Evolutionary conservation across 2,888 invertebrate genomes (phyloP).

Genomic region (Entomobrya multifasciata): DNA sequence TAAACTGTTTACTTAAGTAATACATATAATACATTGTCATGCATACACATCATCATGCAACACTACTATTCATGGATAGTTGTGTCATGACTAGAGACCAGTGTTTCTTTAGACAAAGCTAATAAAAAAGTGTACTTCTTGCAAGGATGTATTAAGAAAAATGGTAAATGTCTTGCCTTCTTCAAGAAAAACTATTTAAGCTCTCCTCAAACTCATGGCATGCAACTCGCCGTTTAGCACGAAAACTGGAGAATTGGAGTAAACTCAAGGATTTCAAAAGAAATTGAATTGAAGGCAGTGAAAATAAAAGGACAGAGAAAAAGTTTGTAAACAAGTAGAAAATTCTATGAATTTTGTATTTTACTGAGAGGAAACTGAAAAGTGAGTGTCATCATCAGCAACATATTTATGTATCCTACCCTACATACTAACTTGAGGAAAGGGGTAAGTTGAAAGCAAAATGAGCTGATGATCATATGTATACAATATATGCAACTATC

Average conservation of each 20-base stretch:
- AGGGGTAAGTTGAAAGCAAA: constrained; percentile 6
- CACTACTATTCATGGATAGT: too few relatives aligned
- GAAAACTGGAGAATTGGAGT: neutral
- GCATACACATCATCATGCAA: too few relatives aligned
- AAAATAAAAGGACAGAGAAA: neutral
- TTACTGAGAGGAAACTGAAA: constrained; percentile 21
- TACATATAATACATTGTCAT: too few relatives aligned
- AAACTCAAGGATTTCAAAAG: constrained; percentile 2
- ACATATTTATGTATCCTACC: constrained; percentile 21
- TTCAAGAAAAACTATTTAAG: constrained; percentile 1
- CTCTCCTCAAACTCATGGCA: too few relatives aligned
- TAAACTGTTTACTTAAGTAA: too few relatives aligned
- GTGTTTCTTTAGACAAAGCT: too few relatives aligned
- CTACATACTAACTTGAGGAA: too few relatives aligned
- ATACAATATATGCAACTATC: neutral
- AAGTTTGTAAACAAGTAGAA: neutral
- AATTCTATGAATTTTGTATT: constrained; percentile 57
- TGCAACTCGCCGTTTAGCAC: too few relatives aligned
- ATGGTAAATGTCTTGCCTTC: too few relatives aligned
- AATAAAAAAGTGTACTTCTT: too few relatives aligned
- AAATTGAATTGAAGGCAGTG: constrained; percentile 41
- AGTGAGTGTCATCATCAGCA: constrained; percentile 53
- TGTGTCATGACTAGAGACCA: too few relatives aligned
- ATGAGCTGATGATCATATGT: constrained; percentile 34
- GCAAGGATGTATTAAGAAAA: too few relatives aligned